Base-by-base conservation (phyloP, 2,113 vertebrate species). In the Sporophila hypoxantha region DNA sequence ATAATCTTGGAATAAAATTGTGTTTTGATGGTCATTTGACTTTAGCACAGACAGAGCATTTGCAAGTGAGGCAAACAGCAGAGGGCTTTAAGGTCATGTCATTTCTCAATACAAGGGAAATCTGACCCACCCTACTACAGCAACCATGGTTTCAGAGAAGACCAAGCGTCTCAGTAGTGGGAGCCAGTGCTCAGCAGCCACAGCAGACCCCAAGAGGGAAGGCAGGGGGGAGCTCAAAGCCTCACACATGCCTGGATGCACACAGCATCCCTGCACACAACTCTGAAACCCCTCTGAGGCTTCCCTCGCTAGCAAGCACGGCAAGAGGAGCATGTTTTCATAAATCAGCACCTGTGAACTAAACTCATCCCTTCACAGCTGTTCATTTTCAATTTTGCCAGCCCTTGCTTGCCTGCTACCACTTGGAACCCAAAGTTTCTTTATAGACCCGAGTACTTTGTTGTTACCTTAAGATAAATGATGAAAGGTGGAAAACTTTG, bases 281-380 rank as follows among this genome's bases (percentile, higher is more conserved):
- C n/a, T 44, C 30, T 34, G 14, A 76, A 79, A 76, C 7, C 39
- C 57, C 71, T 23, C 37, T 0, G 0, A 76, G 30, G n/a, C 34
- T 86, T 88, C 39, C 34, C 42, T 27, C 0, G 0, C 50, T 19
- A 25, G 57, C 46, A 91, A 73, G 36, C 39, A 39, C 0, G 0
- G 49, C 71, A 93, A 44, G 57, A 89, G 53, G 21, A 78, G 32
- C 55, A 55, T 1, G 0, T 62, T 85, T 87, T 66, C 57, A 76
- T 49, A 70, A 87, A 88, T 53, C 65, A 91, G 34, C 22, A 37
- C 23, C 47, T 67, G 19, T 73, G 36, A 70, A 44, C 14, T 36
- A 64, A 67, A 85, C 6, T 37, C 44, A 69, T 60, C 29, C 57
- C 29, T 70, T 82, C 30, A n/a, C 13, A 39, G 60, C 8, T 79